Percentiles rank a stretch among this genome's conserved stretches.
Conservation (phyloP, 1,140 invertebrate species). For the Drosophila ogumai region DNA sequence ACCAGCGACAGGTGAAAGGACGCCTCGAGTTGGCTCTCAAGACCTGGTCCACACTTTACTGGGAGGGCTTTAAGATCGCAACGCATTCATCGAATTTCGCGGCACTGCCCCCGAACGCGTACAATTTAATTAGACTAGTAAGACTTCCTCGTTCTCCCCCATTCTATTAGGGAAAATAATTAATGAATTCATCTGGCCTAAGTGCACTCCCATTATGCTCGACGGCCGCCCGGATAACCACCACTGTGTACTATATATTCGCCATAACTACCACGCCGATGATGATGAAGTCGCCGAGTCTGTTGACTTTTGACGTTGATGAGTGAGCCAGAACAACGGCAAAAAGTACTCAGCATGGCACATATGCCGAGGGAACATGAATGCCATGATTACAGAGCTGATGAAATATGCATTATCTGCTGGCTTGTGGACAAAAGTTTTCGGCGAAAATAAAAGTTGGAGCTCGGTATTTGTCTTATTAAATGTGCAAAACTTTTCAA, state of each 20-base stretch:
- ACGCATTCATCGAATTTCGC: slow-evolving; percentile 57
- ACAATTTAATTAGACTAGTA: slow-evolving; percentile 72
- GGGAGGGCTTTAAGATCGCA: slow-evolving; percentile 50
- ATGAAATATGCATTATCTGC: slow-evolving; percentile 47
- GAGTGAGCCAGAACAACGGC: slow-evolving; percentile 40
- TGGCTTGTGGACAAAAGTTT: slow-evolving; percentile 24
- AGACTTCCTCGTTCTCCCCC: slow-evolving; percentile 18
- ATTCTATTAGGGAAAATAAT: slow-evolving; percentile 71
- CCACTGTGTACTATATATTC: slow-evolving; percentile 4
- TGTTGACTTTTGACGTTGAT: slow-evolving; percentile 49
- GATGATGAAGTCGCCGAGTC: slow-evolving; percentile 38
- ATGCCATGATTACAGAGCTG: slow-evolving; percentile 41
- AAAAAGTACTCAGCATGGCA: slow-evolving; percentile 46
- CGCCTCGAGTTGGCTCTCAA: slow-evolving; percentile 24
- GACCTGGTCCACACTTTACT: slow-evolving; percentile 11
- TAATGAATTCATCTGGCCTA: slow-evolving; percentile 77
- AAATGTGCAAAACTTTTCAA: background rate
- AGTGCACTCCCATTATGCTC: slow-evolving; percentile 71
- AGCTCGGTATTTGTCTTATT: slow-evolving; percentile 11
- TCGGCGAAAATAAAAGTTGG: slow-evolving; percentile 35
- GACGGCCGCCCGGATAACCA: slow-evolving; percentile 27
- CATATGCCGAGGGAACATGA: slow-evolving; percentile 17
- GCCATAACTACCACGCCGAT: slow-evolving; percentile 10
- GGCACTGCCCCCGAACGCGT: slow-evolving; percentile 7
- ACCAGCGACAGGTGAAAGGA: slow-evolving; percentile 50